Base-by-base conservation (phyloP, 2,888 invertebrate genomes). In the Lithophane semibrunnea region DNA sequence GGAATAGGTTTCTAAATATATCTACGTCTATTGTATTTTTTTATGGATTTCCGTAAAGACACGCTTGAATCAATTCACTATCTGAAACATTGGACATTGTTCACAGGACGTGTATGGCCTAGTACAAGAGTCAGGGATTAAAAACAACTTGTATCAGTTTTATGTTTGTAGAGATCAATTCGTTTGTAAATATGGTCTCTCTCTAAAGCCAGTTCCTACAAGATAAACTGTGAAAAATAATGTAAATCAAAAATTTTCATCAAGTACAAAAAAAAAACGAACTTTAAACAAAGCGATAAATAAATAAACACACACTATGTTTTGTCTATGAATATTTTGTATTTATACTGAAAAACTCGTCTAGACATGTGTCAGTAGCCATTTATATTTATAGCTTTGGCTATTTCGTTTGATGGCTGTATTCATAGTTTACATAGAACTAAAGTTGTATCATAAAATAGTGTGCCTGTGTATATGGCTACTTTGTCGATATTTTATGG, bases 351-450 rank as follows among this genome's bases (percentile, higher is more conserved):
- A 78, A 74, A 72, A 78, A 24, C 65, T 63, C 18, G 86, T 85
- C 83, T 85, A 86, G 83, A 83, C 83, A 29, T 74, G 44, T 71
- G 54, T 69, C 54, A 73, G 24, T 68, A 54, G 16, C 63, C 0
- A 82, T 83, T 69, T 74, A 65, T 82, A 82, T 82, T 85, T 82
- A 78, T 85, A 58, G 61, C 29, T n/a, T 12, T 60, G 29, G 8
- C 18, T n/a, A 21, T 47, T 37, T 24, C 21, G 13, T 71, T 71
- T 64, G 52, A 60, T 47, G 29, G 4, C 29, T 42, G 18, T 60
- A 64, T 85, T 54, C 61, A 69, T 72, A 69, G 64, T 68, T 68
- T 37, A 2, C 37, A 37, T 66, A 49, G 24, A 58, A 61, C 54
- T 37, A n/a, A 13, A 44, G 37, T 37, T 68, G 29, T 56, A 13